Base-by-base conservation (phyloP, 2,113 vertebrate genomes). In the Hystrix cristata region DNA sequence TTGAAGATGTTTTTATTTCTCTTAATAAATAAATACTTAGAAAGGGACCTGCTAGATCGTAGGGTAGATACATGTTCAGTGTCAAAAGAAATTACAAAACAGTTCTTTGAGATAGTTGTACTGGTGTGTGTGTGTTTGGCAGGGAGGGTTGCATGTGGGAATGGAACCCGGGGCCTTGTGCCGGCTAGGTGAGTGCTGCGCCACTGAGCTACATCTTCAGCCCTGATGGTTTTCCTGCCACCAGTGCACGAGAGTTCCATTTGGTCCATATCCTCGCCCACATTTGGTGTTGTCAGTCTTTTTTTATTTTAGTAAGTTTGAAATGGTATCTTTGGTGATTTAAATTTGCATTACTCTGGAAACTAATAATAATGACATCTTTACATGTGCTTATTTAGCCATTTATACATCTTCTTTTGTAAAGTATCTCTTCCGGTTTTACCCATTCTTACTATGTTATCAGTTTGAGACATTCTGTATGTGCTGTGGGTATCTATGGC, bases 271-370 rank as follows among this genome's bases (percentile, higher is more conserved):
- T 74, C 19, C 78, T 96, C 78, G 16, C 60, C 11, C 72, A 46
- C 19, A 29, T 95, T 85, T 88, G 51, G 19, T 95, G 29, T 65
- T 11, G 19, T 76, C 69, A 31, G n/a, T 94, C 16, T 76, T 29
- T 92, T 92, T 92, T 92, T 96, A 74, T 88, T 95, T 96, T 67
- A 74, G 9, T 76, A 34, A 69, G 1, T 91, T 31, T 76, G 46
- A 81, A 62, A 57, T 89, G 43, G 2, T 76, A 88, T 81, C 60
- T 95, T 59, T 38, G 92, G 48, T 67, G 5, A 57, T 87, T 94
- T 87, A 95, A 92, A 85, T 90, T 87, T 90, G 27, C 34, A 80
- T 87, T 90, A 15, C 69, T 85, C 38, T 90, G 34, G 80, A 62
- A 59, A 71, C n/a, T 71, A 86, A 57, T 64, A 69, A 81, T 65